Percentiles rank a stretch among this genome's conserved stretches.
Conservation (phyloP, 2,888 invertebrate genomes). For the Dolichomitus sp. region DNA sequence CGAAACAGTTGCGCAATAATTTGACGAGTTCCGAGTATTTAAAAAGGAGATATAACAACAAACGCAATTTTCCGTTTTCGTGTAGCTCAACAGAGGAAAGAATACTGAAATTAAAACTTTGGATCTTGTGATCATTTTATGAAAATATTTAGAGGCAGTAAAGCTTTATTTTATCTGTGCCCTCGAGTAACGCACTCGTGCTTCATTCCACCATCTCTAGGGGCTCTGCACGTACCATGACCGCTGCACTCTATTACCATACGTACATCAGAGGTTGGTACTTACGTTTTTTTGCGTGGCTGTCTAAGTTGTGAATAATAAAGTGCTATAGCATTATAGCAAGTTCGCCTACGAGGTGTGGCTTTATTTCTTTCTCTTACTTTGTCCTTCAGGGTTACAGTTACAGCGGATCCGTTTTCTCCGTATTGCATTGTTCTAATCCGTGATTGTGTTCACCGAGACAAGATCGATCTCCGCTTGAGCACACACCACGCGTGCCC, state of each 20-base stretch:
- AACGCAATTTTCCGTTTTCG: slow-evolving; percentile 59
- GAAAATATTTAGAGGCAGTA: slow-evolving; percentile 84
- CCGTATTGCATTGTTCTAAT: slow-evolving; percentile 30
- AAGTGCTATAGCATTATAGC: neutral
- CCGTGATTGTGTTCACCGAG: slow-evolving; percentile 4
- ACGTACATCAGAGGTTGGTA: neutral
- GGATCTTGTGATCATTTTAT: slow-evolving; percentile 80
- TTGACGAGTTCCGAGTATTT: neutral
- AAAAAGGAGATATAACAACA: slow-evolving; percentile 2
- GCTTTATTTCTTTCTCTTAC: slow-evolving; percentile 24
- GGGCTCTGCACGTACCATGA: neutral
- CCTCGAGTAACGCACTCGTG: slow-evolving; percentile 77
- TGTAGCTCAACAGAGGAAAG: slow-evolving; percentile 74
- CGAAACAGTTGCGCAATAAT: slow-evolving; percentile 27
- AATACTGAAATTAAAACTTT: slow-evolving; percentile 84
- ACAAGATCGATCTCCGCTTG: slow-evolving; percentile 15
- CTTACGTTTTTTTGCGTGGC: neutral
- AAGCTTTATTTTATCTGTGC: slow-evolving; percentile 82
- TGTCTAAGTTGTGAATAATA: slow-evolving; percentile 21
- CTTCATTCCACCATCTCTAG: slow-evolving; percentile 41
- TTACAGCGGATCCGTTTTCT: slow-evolving; percentile 13
- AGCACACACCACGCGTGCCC: slow-evolving; percentile 24
- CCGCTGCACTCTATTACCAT: slow-evolving; percentile 1
- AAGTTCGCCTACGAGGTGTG: neutral
- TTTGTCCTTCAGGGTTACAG: neutral